Conservation (phyloP, 2,797 vertebrate genomes). For the Chelon labrosus region DNA sequence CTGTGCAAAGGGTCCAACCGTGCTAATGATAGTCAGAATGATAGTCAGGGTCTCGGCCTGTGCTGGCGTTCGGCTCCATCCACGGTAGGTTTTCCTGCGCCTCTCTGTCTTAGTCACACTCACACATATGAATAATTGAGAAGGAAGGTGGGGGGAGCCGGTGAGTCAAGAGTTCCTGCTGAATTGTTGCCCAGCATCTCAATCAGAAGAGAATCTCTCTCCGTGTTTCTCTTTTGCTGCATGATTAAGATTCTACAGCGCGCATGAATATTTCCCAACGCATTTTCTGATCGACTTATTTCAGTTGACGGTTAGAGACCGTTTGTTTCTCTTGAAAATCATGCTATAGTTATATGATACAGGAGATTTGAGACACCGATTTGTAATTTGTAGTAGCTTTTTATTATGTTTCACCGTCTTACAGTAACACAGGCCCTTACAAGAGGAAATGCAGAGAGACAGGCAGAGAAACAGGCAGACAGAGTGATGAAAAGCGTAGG, state of each 20-base stretch:
- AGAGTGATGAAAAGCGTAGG: slow-evolving; percentile 60
- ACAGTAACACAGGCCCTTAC: slow-evolving; percentile 18
- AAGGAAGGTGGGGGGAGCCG: slow-evolving; percentile 22
- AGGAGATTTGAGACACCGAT: background rate
- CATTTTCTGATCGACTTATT: background rate
- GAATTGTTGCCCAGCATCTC: slow-evolving; percentile 53
- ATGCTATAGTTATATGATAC: background rate
- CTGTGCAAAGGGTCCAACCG: background rate
- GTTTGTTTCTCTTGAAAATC: background rate
- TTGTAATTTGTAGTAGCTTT: background rate
- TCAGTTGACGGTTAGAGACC: background rate
- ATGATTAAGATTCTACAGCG: slow-evolving; percentile 7
- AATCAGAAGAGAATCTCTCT: slow-evolving; percentile 39
- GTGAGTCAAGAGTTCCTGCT: slow-evolving; percentile 69
- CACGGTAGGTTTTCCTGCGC: background rate
- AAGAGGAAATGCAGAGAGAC: slow-evolving; percentile 34
- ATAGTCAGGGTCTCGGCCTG: slow-evolving; percentile 32
- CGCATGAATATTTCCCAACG: background rate
- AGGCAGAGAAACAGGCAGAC: slow-evolving; percentile 32
- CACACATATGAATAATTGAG: slow-evolving; percentile 65
- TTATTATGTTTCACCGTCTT: background rate
- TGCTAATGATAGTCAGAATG: slow-evolving; percentile 1
- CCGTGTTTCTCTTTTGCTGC: background rate
- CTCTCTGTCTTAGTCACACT: slow-evolving; percentile 38
- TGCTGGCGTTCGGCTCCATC: slow-evolving; percentile 20